Percentiles rank a stretch among this genome's conserved stretches.
phyloP scores from a whole-genome alignment of 2,797 vertebrate genomes.

The Mus minutoides region DNA sequence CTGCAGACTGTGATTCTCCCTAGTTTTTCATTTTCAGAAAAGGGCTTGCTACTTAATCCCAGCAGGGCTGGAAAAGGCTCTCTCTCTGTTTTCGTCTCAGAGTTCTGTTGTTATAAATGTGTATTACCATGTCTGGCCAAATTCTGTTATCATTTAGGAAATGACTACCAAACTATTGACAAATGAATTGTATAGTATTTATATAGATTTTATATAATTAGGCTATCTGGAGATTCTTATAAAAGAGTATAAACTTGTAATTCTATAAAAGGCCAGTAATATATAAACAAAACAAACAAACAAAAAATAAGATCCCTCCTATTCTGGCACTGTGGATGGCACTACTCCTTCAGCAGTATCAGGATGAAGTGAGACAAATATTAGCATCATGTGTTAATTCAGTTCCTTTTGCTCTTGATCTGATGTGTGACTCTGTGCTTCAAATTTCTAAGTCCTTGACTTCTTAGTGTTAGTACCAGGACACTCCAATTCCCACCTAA shows the following conservation, averaged over 20 bases:
- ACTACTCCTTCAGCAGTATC: not conserved
- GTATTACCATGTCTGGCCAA: not conserved
- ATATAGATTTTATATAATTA: not conserved
- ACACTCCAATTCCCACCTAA: too few species aligned
- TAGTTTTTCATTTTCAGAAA: not conserved
- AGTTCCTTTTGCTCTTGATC: not conserved
- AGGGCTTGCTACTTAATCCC: not conserved
- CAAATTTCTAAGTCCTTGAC: not conserved
- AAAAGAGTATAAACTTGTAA: not conserved
- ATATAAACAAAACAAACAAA: not conserved
- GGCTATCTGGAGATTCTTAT: not conserved
- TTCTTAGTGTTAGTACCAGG: too few species aligned
- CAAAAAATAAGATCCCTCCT: not conserved
- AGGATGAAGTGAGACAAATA: not conserved
- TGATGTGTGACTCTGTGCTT: not conserved
- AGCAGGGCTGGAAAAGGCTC: not conserved
- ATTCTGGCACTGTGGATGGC: not conserved
- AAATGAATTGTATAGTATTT: not conserved
- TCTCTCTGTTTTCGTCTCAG: not conserved
- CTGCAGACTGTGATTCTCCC: not conserved
- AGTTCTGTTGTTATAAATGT: not conserved
- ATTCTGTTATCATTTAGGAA: conserved; percentile 3
- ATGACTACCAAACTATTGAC: not conserved
- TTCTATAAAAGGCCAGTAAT: not conserved
- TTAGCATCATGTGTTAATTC: not conserved